Evolutionary conservation across 1,140 invertebrate genomes (phyloP), one percentile per base, ranked within the genome.

Genomic region (Pseudobourletiella spinata): DNA sequence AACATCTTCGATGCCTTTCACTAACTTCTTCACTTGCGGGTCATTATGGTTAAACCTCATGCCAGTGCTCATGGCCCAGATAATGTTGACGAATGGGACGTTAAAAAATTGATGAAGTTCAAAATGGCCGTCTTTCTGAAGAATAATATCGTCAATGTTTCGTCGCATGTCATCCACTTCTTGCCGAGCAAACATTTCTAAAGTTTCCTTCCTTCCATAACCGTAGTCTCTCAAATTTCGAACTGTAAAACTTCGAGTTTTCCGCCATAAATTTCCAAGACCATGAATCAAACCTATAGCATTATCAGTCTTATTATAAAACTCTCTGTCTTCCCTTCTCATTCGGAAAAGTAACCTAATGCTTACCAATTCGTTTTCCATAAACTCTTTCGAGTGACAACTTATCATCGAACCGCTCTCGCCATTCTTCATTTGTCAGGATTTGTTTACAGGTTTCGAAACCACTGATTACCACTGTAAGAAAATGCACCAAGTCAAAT

Each of bases 321-420:
- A n/a, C n/a, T n/a, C n/a, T n/a, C n/a, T n/a, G n/a, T n/a, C n/a
- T n/a, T n/a, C n/a, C n/a, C n/a, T n/a, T n/a, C n/a, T n/a, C n/a
- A n/a, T n/a, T n/a, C n/a, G n/a, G n/a, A n/a, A 48, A 20, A 48
- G 24, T 48, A 8, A 48, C 24, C 11, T 48, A 48, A 20, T 48
- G 8, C 46, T 48, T 48, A 48, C 46, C 46, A n/a, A 48, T 18
- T 25, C 11, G 46, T 48, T 48, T 48, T 20, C 46, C 46, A 48
- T 11, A 48, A 11, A 22, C 6, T 48, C 46, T n/a, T 6, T 18
- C 8, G 16, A 20, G 11, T 6, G 11, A 25, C 46, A 11, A 48
- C 16, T 48, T 22, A 25, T 48, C 8, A n/a, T 48, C 46, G 16
- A 25, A 20, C 6, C 46, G 16, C 11, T 25, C 46, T 11, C 11